phyloP scores from a whole-genome alignment of 2,888 invertebrate species.

The Apotomis capreana region DNA sequence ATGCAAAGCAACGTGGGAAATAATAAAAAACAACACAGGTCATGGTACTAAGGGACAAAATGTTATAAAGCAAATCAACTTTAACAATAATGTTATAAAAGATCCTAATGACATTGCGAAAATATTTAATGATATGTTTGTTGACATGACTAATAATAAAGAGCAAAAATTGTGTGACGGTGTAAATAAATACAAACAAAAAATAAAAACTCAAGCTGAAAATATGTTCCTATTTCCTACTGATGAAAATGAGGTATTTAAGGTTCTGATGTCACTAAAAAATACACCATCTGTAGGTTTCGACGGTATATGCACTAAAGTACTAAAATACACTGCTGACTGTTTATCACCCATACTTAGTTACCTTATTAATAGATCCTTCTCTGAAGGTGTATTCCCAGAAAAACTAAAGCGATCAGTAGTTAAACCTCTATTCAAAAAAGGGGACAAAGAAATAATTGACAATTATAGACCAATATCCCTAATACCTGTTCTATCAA shows the following conservation, averaged over 20 bases:
- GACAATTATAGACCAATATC: no score
- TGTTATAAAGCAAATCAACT: no score
- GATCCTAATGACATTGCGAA: no score
- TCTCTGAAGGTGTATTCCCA: not conserved
- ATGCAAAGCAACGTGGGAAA: slow-evolving; percentile 20
- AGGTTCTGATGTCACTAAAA: not conserved
- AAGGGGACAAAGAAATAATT: no score
- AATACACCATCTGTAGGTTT: slow-evolving; percentile 8
- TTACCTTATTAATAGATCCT: not conserved
- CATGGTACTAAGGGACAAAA: no score
- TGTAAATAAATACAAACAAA: not conserved
- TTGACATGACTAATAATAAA: no score
- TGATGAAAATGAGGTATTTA: not conserved
- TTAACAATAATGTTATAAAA: no score
- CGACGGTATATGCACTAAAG: not conserved
- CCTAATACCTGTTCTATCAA: not conserved
- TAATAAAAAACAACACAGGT: slow-evolving; percentile 6
- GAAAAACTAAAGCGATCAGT: not conserved
- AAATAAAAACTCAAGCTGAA: not conserved
- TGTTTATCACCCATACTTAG: not conserved
- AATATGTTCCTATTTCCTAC: slow-evolving; percentile 1
- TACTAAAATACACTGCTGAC: not conserved
- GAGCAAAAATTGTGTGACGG: no score
- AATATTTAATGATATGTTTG: no score
- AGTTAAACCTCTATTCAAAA: not conserved